phyloP scores from a whole-genome alignment of 2,113 vertebrate genomes.

The Megaptera novaeangliae region DNA sequence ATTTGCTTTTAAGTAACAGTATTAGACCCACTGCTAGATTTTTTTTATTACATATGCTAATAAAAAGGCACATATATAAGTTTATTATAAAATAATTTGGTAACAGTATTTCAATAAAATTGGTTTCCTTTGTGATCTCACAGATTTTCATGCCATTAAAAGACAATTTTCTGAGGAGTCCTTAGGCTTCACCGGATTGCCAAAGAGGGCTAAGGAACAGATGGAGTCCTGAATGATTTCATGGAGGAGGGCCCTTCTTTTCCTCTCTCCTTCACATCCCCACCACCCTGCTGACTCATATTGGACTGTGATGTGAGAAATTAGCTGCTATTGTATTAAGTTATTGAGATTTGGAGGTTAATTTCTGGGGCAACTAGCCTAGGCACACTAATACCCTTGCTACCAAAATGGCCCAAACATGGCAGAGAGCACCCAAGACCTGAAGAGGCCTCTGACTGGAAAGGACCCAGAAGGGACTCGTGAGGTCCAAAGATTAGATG shows the following conservation, averaged over 20 bases:
- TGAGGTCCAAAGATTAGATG: not conserved
- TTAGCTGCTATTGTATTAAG: not conserved
- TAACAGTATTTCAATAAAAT: not conserved
- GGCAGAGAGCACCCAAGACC: not conserved
- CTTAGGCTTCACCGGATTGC: not conserved
- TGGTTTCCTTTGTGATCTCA: not conserved
- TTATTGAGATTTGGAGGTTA: not conserved
- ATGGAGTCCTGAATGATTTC: not conserved
- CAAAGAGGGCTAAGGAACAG: not conserved
- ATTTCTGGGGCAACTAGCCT: not conserved
- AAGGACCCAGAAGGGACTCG: not conserved
- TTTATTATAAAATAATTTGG: not conserved
- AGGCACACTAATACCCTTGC: not conserved
- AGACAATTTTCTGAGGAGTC: not conserved
- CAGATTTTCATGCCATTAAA: not conserved
- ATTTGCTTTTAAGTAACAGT: not conserved
- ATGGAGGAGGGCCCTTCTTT: not conserved
- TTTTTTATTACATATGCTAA: not conserved
- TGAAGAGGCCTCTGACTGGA: not conserved
- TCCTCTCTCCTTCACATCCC: not conserved
- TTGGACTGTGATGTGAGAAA: not conserved
- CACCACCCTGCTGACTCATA: not conserved
- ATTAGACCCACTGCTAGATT: not conserved
- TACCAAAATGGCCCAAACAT: not conserved
- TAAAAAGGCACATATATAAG: not conserved